phyloP scores from a whole-genome alignment of 1,140 invertebrate genomes.

The Liolophura sinensis region DNA sequence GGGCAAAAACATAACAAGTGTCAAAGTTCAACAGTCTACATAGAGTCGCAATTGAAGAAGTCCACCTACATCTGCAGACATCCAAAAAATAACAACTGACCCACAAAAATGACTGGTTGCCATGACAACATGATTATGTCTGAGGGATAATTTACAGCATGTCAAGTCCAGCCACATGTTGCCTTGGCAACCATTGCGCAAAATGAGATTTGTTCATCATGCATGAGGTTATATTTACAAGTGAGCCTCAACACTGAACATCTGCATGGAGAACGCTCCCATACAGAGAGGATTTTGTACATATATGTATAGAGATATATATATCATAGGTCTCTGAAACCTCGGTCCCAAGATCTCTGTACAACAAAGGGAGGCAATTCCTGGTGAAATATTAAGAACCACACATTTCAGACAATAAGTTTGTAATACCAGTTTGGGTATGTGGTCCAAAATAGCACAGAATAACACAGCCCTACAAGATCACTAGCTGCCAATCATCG shows the following conservation, averaged over 20 bases:
- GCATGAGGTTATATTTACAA: not conserved
- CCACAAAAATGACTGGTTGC: too few relatives aligned
- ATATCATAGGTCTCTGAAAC: constrained; percentile 2
- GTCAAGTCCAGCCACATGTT: too few relatives aligned
- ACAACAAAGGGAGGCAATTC: not conserved
- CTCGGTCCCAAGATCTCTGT: not conserved
- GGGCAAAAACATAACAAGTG: too few relatives aligned
- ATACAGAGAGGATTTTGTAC: not conserved
- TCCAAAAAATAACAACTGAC: too few relatives aligned
- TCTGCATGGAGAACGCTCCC: too few relatives aligned
- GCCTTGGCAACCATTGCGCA: too few relatives aligned
- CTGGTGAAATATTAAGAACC: constrained; percentile 2
- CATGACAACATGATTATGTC: too few relatives aligned
- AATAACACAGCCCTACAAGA: constrained; percentile 1
- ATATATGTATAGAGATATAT: constrained; percentile 12
- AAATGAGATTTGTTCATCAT: too few relatives aligned
- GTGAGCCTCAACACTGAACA: constrained; percentile 31
- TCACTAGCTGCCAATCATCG: not conserved
- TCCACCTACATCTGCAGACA: too few relatives aligned
- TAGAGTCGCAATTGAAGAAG: too few relatives aligned
- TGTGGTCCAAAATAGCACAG: constrained; percentile 1
- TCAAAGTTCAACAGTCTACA: too few relatives aligned
- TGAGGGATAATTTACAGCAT: too few relatives aligned
- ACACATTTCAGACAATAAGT: constrained; percentile 1
- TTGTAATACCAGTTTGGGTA: not conserved